Evolutionary conservation across 2,113 vertebrate species (phyloP).

Genomic region (Megatriorchis doriae): DNA sequence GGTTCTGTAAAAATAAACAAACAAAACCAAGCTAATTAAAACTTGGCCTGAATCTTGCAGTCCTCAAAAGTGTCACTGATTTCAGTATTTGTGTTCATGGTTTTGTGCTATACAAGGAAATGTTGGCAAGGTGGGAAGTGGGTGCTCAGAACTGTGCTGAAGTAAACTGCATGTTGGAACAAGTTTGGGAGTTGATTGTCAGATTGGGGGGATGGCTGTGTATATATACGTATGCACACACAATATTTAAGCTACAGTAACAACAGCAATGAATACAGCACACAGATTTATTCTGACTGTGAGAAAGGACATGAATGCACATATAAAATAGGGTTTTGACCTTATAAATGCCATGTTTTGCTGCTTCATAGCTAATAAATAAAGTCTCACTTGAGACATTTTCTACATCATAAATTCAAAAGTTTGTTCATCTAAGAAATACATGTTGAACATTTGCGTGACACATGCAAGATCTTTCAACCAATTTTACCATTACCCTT

Average conservation of each 20-base stretch:
- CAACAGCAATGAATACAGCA: neutral
- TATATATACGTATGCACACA: no score
- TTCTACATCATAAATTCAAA: neutral
- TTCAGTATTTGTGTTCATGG: neutral
- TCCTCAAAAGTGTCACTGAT: neutral
- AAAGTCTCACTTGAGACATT: neutral
- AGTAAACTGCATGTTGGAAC: neutral
- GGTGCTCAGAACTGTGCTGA: neutral
- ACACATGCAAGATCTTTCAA: neutral
- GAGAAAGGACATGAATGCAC: neutral
- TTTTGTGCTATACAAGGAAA: neutral
- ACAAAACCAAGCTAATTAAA: neutral
- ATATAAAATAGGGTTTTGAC: neutral
- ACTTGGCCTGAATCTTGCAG: neutral
- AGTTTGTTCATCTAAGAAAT: neutral
- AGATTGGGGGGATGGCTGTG: accelerated
- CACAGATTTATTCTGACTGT: neutral
- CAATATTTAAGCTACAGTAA: neutral
- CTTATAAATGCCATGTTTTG: neutral
- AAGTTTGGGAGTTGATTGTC: neutral
- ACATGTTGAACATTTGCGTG: neutral
- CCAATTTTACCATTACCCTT: neutral
- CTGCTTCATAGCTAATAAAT: neutral
- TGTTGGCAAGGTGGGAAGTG: neutral
- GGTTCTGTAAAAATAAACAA: neutral